Base-by-base conservation (phyloP, 2,888 invertebrate species). In the Brachylomia viminalis region DNA sequence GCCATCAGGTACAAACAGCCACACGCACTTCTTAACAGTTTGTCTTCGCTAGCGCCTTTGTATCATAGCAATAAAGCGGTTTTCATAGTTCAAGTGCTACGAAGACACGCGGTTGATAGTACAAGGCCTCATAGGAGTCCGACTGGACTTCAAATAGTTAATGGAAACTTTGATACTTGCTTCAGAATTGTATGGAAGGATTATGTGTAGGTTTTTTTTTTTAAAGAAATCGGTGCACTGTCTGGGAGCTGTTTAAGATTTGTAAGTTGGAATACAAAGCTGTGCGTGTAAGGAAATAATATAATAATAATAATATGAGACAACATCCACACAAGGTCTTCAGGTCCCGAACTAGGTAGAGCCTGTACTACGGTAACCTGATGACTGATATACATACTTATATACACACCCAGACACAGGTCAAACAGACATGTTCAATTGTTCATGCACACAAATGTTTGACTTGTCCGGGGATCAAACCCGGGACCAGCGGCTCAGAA, bases 61-160 rank as follows among this genome's bases (percentile, higher is more conserved):
- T 79, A 65, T 72, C 56, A 27, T 52, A 20, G 27, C 6, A 15
- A 1, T n/a, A 52, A 42, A 52, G 33, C 7, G 17, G 30, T n/a
- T 66, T 61, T 74, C n/a, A 3, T 67, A 45, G 42, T 23, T 27
- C 17, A 61, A 20, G 33, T 47, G 15, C 47, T 27, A 54, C 11
- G 11, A 45, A 54, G 47, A 20, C 3, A 15, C 74, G 61, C 15
- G 13, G 66, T 52, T 56, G 70, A 75, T 68, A 47, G 69, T 74
- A 79, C 79, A 68, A 49, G 23, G 73, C 75, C 64, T 79, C 77
- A 62, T 75, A 84, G 75, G 73, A 75, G 49, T 56, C 30, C 7
- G 58, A 52, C 69, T 77, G 62, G 72, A 62, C 80, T 75, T 77
- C 76, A 66, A 77, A 74, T 84, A 80, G 82, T 84, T 87, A 86